Base-by-base conservation (phyloP, 2,888 invertebrate species). In the Perdita meconis region DNA sequence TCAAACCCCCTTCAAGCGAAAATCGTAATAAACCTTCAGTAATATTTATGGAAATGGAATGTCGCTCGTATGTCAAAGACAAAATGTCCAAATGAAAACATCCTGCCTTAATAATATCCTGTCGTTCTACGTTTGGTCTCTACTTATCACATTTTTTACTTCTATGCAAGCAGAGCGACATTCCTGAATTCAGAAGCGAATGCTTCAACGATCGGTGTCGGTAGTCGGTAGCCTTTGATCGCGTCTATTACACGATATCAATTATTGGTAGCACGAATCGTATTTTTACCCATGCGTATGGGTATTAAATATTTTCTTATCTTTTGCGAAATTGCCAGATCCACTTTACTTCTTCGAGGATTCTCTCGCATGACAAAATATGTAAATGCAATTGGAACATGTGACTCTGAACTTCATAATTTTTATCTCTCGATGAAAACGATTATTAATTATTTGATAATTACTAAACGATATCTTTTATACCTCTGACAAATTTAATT, bases 71-170 rank as follows among this genome's bases (percentile, higher is more conserved):
- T 67, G 38, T 51, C 22, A 22, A 26, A 59, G 5, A n/a, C 12
- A 50, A 50, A 40, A 51, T 30, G 30, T 40, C 19, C 38, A 30
- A 26, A 59, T 5, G 26, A 19, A 40, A 19, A 12, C 3, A 42
- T 30, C 67, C n/a, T 6, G 26, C n/a, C 8, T 26, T 59, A 67
- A 67, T 51, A 57, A 59, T 13, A 67, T 59, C 40, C 26, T n/a
- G 26, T 59, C 59, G 56, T 26, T 3, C 19, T 8, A 5, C 3
- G 12, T 30, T 30, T 44, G 12, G 16, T 12, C 5, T 19, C 1
- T 30, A 44, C 16, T 44, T 44, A 6, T 12, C 12, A 24, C 8
- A 8, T 30, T 6, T 34, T 8, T 60, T 30, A 2, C 30, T 44
- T 24, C 30, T 30, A 13, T 26, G 6, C 13, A 19, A 6, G 3